Evolutionary conservation across 2,797 vertebrate genomes (phyloP), one percentile per base, ranked within the genome.

Genomic region (Lates japonicus): DNA sequence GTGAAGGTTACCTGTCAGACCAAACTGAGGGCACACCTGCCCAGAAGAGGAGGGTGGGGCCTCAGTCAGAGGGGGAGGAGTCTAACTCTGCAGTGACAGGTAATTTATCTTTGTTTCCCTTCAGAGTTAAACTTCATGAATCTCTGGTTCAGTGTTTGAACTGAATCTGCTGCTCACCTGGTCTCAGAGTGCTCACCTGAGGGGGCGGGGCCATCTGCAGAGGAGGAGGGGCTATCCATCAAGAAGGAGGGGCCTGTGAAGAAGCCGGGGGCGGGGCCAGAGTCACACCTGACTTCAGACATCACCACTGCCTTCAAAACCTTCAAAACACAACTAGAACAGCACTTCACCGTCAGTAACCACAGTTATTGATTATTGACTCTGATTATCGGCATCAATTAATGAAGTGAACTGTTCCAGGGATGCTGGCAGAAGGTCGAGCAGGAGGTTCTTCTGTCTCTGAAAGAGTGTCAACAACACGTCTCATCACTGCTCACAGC

Each of bases 321-420:
- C 59, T 96, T 97, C 87, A 94, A 86, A 35, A 20, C 25, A 20
- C 93, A 96, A 11, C 87, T 98, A 41, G 95, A 93, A 71, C 93
- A 95, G n/a, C 90, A 91, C 2, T 95, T 96, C 19, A 91, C 90
- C 84, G 97, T 97, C 92, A 95, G 75, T 88, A 25, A 42, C 29
- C 17, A 19, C 10, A 16, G 0, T 63, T 2, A 39, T 22, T 51
- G 46, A 59, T 55, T 20, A 22, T 46, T 65, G 12, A 1, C 20
- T 48, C 22, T 44, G 41, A 60, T 62, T 37, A 42, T 59, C 66
- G 19, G 6, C 16, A 22, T 48, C 33, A 17, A 17, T 25, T 25
- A 14, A 51, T 52, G 33, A 39, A 14, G 20, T 25, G 3, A 10
- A 3, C 3, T 58, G 2, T 29, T 84, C 33, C 75, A 87, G 92